Base-by-base conservation (phyloP, 2,888 invertebrate species). In the Ctenicera cuprea region DNA sequence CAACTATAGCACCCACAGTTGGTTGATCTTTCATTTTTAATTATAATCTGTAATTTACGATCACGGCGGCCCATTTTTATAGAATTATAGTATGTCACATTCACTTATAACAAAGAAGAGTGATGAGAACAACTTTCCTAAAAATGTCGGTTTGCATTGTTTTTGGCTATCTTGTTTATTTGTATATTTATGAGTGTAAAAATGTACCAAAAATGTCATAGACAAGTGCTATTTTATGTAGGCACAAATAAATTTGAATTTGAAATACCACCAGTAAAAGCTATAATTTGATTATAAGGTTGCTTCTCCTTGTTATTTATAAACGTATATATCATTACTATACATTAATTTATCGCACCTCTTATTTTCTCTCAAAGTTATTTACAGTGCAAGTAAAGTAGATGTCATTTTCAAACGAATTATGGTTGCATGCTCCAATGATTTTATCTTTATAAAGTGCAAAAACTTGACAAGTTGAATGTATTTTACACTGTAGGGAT, bases 351-450 rank as follows among this genome's bases (percentile, higher is more conserved):
- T 38, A 37, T 38, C 20, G 20, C 30, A 14, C 38, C 59, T 38
- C 20, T 2, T 59, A 59, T 38, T 43, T 63, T 45, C 20, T 14
- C 20, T 38, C 26, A 16, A 22, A 12, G 45, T 43, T 30, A 45
- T 63, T 43, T 63, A n/a, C 45, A 63, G 78, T 80, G 80, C 80
- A 81, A 78, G 82, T 82, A 82, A 81, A 82, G 83, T 80, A 76
- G 76, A 73, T 82, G 82, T 83, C 83, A 82, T 80, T 82, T 81
- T 78, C 74, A 80, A 74, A 82, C 82, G 82, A 84, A 80, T 81
- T 80, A 82, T 80, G 81, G 76, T 80, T 62, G 80, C 81, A 82
- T 81, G 82, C 82, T 75, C 77, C 75, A 77, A 77, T 76, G 82
- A 80, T 82, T 81, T 81, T 82, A 82, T 75, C 61, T 65, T 57